Percentiles rank a stretch among this genome's conserved stretches.
Conservation (phyloP, 2,113 vertebrate species). For the Colossoma macropomum region DNA sequence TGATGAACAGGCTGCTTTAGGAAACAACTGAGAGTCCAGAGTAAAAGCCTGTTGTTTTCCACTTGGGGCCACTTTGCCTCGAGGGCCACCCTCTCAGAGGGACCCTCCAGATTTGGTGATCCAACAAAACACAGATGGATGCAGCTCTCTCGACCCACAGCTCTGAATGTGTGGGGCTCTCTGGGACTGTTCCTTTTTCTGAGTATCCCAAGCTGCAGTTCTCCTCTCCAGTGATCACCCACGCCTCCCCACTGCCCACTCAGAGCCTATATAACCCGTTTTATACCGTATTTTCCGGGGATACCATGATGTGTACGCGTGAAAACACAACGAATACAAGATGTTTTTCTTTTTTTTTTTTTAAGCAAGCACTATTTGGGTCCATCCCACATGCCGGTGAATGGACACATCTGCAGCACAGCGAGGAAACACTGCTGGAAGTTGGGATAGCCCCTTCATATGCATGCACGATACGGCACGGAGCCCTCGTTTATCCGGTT, state of each 20-base stretch:
- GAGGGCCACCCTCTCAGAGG: neutral
- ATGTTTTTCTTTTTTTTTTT: no score
- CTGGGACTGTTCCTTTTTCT: neutral
- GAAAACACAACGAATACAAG: no score
- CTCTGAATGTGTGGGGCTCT: neutral
- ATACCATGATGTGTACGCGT: no score
- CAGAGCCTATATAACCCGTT: no score
- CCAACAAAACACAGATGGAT: no score
- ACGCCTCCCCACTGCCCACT: neutral
- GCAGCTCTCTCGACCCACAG: no score
- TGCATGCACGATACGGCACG: neutral
- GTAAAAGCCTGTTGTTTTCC: constrained; percentile 33
- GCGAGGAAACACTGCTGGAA: constrained; percentile 11
- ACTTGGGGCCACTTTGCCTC: constrained; percentile 1
- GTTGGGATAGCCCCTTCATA: neutral
- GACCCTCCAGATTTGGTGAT: no score
- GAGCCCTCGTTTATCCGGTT: neutral
- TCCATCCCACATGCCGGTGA: neutral
- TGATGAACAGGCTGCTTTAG: no score
- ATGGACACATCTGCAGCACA: neutral
- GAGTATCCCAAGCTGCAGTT: neutral
- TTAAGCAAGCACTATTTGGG: neutral
- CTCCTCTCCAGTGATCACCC: neutral
- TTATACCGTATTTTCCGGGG: no score
- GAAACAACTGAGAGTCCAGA: no score